Evolutionary conservation across 37 sponge, comb jelly and placozoan species (phyloP).

Genomic region (Beroe forskalii): DNA sequence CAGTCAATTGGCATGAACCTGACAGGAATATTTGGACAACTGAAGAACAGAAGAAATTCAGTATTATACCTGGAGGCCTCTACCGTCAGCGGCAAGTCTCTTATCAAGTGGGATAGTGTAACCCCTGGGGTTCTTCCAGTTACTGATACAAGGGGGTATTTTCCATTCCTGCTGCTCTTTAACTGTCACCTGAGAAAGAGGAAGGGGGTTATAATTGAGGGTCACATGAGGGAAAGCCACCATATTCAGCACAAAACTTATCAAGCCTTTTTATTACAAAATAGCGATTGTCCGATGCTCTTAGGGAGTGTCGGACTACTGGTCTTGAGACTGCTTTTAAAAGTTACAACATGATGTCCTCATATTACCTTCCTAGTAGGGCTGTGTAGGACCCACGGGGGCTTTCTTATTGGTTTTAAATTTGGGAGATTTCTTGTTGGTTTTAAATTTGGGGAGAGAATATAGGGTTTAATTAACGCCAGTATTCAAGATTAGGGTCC

Average conservation of each 20-base stretch:
- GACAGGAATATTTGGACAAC: too few relatives aligned
- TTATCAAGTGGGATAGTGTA: constrained; percentile 99
- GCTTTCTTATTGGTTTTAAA: constrained; percentile 95
- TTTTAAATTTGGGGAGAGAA: too few relatives aligned
- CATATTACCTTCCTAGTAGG: constrained; percentile 92
- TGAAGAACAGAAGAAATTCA: too few relatives aligned
- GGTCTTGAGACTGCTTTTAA: too few relatives aligned
- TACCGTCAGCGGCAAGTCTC: constrained; percentile 94
- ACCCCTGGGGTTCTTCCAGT: constrained; percentile 97
- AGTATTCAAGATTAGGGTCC: too few relatives aligned
- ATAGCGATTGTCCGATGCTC: too few relatives aligned
- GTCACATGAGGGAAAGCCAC: neutral
- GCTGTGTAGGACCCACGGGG: constrained; percentile 90
- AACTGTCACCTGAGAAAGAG: constrained; percentile 81
- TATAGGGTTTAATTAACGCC: too few relatives aligned
- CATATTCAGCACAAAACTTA: too few relatives aligned
- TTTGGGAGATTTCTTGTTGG: constrained; percentile 89
- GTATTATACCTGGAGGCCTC: constrained; percentile 88
- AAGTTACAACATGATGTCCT: too few relatives aligned
- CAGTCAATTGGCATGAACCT: too few relatives aligned
- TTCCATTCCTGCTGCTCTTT: constrained; percentile 99
- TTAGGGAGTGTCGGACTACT: too few relatives aligned
- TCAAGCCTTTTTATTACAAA: too few relatives aligned
- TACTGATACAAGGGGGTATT: constrained; percentile 96
- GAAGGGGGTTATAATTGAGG: neutral